Evolutionary conservation across 2,888 invertebrate species (phyloP), one percentile per base, ranked within the genome.

Genomic region (Limnephilus rhombicus): DNA sequence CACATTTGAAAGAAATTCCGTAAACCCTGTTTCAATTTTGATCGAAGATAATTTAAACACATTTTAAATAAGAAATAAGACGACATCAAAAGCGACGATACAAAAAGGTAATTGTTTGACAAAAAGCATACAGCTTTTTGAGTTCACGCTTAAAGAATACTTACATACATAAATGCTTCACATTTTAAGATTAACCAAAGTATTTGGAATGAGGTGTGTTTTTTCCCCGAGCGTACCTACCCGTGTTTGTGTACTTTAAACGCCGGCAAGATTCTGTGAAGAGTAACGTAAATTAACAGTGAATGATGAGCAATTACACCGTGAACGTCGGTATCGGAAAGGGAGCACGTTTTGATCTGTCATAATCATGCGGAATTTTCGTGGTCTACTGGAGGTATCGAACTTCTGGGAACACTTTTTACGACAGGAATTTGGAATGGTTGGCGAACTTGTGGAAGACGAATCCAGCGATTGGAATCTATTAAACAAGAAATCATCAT

Each of bases 251-350:
- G 68, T 68, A 68, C 68, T 68, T n/a, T 41, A 81, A 81, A 89
- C 37, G 41, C 81, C 89, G 41, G 41, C 68, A 29, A 24, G 68
- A 24, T 45, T 81, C 34, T 81, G 81, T 89, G 45, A 89, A 81
- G 31, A 89, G 89, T 41, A 29, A 41, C 81, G 81, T 89, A 41
- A 89, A 89, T 89, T 81, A 80, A 81, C 81, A n/a, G 29, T 41
- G 89, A 89, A 81, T 89, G 81, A 89, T 24, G 41, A 89, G 89
- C 81, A 89, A 89, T 89, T 89, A 89, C 80, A n/a, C 81, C 89
- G 89, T 89, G 81, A 89, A 89, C 80, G 81, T 29, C 80, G 24
- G 41, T 81, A 9, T 80, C 41, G 80, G 34, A 86, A 86, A 37
- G 9, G 49, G 86, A 49, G 29, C 31, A 82, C 34, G 82, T 82